Evolutionary conservation across 2,113 vertebrate genomes (phyloP).

Genomic region (Todiramphus chloris): DNA sequence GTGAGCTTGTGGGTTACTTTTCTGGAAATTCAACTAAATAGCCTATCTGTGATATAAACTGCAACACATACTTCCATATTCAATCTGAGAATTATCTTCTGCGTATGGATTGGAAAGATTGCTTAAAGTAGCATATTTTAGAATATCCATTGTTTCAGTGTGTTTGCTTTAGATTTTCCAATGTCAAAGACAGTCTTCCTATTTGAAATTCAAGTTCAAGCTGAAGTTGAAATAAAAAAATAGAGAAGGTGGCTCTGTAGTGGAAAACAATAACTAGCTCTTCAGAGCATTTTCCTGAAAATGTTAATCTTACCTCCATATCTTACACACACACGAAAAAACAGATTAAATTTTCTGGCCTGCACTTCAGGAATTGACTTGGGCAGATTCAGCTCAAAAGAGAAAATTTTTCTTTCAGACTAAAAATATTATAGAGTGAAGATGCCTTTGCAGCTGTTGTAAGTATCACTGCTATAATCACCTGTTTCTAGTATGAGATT

Average conservation of each 20-base stretch:
- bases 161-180: neutral
- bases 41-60: neutral
- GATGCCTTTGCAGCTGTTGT: neutral
- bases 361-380: neutral
- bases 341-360: neutral
- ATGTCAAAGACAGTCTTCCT: neutral
- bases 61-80: neutral
- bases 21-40: neutral
- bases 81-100: neutral
- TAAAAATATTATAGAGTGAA: neutral
- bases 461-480: neutral
- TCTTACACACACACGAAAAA: neutral
- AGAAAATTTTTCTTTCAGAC: neutral
- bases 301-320: neutral
- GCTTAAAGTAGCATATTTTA: neutral
- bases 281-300: conserved; percentile 15
- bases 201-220: neutral
- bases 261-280: neutral
- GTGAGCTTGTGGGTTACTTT: neutral
- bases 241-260: neutral
- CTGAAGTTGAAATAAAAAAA: neutral
- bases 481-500: neutral
- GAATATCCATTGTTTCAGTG: neutral
- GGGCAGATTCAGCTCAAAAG: neutral
- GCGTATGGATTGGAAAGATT: neutral